Evolutionary conservation across 2,797 vertebrate genomes (phyloP).

Genomic region (Nyctalus aviator): DNA sequence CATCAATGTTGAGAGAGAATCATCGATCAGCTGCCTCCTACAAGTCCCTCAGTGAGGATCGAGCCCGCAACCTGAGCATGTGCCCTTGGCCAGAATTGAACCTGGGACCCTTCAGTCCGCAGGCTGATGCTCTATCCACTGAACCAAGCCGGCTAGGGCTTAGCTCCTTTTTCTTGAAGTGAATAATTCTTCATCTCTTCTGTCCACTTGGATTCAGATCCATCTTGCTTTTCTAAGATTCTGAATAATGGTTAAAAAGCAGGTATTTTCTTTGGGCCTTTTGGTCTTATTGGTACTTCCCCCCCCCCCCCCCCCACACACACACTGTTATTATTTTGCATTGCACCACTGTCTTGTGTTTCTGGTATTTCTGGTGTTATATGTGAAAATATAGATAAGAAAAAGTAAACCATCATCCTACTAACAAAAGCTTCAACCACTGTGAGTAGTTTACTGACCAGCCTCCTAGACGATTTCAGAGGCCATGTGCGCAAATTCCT

Average conservation of each 20-base stretch:
- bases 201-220: not conserved
- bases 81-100: no score
- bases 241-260: slow-evolving; percentile 57
- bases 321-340: not conserved
- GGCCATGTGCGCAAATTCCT: rapidly evolving
- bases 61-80: no score
- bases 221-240: slow-evolving; percentile 66
- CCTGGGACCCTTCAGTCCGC: no score
- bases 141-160: not conserved
- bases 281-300: not conserved
- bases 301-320: no score
- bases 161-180: not conserved
- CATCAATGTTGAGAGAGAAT: no score
- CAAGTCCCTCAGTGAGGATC: no score
- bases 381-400: not conserved
- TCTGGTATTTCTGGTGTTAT: not conserved
- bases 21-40: no score
- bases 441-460: not conserved
- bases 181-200: not conserved
- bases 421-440: slow-evolving; percentile 56
- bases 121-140: no score
- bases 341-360: not conserved
- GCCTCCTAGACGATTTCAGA: not conserved
- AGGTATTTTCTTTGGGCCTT: not conserved
- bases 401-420: not conserved